A percentile compares a stretch with the other conserved stretches of the same genome.
phyloP scores from a whole-genome alignment of 2,113 vertebrate genomes.

The Alaudala cheleensis region DNA sequence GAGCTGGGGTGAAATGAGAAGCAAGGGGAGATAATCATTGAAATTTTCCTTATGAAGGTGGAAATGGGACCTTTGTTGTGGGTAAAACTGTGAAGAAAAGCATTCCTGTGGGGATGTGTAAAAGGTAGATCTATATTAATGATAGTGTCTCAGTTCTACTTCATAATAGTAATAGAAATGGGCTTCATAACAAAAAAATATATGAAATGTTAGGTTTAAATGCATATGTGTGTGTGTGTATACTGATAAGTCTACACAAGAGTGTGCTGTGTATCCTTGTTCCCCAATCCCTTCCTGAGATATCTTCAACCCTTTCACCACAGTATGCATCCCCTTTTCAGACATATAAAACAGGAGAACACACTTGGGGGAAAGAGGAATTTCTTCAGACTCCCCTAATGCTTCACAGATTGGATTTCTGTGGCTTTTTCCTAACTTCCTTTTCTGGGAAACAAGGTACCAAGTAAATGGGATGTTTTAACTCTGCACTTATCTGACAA shows the following conservation, averaged over 20 bases:
- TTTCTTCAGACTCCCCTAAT: constrained; percentile 72
- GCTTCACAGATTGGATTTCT: constrained; percentile 77
- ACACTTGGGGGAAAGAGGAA: constrained; percentile 73
- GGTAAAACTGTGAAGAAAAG: background rate
- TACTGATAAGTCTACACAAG: background rate
- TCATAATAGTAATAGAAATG: background rate
- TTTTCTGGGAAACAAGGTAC: constrained; percentile 67
- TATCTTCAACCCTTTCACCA: constrained; percentile 45
- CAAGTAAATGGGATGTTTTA: constrained; percentile 66
- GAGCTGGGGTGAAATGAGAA: background rate
- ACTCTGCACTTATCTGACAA: constrained; percentile 57
- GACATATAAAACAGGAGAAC: constrained; percentile 79
- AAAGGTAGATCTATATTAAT: background rate
- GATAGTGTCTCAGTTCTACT: background rate
- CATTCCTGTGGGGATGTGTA: background rate
- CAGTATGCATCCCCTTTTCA: constrained; percentile 57
- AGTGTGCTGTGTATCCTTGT: background rate
- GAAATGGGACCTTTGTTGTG: background rate
- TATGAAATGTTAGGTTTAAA: background rate
- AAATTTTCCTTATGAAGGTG: background rate
- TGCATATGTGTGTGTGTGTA: fast-evolving
- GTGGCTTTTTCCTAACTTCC: constrained; percentile 61
- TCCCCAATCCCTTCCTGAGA: background rate
- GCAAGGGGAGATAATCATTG: background rate
- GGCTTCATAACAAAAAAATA: background rate